Conservation (phyloP, 2,888 invertebrate genomes). For the Calliopum simillimum region DNA sequence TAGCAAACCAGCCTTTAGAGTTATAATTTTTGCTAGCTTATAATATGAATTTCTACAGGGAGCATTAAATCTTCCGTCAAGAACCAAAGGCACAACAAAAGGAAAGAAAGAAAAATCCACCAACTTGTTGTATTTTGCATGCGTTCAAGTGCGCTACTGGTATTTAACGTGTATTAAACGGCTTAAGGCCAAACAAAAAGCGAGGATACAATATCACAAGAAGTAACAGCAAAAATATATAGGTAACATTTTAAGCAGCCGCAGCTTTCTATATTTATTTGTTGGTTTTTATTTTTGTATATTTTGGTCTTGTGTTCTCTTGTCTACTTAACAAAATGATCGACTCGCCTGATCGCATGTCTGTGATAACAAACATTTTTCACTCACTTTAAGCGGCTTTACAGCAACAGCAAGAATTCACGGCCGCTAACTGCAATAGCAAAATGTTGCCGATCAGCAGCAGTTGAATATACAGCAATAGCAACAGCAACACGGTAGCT, state of each 20-base stretch:
- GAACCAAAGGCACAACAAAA: neutral
- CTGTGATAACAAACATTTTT: conserved; percentile 57
- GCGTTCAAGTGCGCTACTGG: conserved; percentile 18
- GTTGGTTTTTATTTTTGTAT: conserved; percentile 26
- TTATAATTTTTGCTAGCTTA: no score
- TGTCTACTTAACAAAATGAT: conserved; percentile 45
- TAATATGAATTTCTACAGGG: no score
- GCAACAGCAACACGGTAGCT: conserved; percentile 60
- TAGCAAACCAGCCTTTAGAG: no score
- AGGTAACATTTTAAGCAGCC: neutral
- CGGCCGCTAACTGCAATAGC: conserved; percentile 34
- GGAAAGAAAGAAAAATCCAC: neutral
- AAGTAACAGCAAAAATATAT: no score
- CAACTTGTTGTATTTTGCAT: neutral
- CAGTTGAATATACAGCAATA: neutral
- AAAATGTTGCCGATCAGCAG: conserved; percentile 39
- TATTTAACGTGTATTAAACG: neutral
- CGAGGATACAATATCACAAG: neutral
- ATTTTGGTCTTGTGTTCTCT: conserved; percentile 8
- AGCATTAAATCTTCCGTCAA: no score
- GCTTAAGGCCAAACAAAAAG: neutral
- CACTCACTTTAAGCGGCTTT: conserved; percentile 39
- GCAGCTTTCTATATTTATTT: neutral
- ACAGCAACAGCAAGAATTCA: conserved; percentile 15
- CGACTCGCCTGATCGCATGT: conserved; percentile 58